These are phyloP conservation scores for Epistrophe eligans DNA, from an alignment of 2,888 invertebrate species.

Conservation along the genomic window DNA sequence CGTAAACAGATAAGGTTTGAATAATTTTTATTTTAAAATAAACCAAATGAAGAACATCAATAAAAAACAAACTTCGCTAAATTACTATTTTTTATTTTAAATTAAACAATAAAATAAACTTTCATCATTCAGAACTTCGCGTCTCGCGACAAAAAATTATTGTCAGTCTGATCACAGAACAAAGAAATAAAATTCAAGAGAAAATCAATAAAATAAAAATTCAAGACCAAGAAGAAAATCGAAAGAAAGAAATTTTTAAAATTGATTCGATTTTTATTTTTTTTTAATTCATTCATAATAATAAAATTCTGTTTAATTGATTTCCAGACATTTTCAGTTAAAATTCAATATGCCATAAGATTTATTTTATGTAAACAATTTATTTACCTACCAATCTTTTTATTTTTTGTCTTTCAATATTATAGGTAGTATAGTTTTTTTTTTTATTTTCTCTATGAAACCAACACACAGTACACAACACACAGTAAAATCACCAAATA, in stretches of 20 bases:
- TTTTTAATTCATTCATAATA: not conserved
- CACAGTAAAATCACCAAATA: not conserved
- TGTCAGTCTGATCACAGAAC: slow-evolving; percentile 31
- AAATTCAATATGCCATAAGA: slow-evolving; percentile 7
- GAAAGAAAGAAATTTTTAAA: not conserved
- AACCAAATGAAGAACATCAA: too few species aligned
- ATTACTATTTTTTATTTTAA: not conserved
- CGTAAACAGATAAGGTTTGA: too few species aligned
- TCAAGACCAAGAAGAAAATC: slow-evolving; percentile 40
- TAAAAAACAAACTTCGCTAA: too few species aligned
- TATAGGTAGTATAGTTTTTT: not conserved
- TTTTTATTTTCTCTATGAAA: not conserved
- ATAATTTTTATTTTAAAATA: not conserved
- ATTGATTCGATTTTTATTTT: not conserved
- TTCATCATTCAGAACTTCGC: too few species aligned
- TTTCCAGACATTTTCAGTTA: not conserved
- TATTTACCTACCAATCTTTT: slow-evolving; percentile 53
- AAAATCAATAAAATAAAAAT: slow-evolving; percentile 70
- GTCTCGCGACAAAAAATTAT: not conserved
- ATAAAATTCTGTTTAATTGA: not conserved
- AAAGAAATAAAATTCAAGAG: slow-evolving; percentile 48
- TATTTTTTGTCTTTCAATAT: not conserved
- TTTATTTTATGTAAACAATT: slow-evolving; percentile 50
- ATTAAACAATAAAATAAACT: not conserved
- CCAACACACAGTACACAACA: not conserved